Evolutionary conservation across 2,888 invertebrate genomes (phyloP), one percentile per base, ranked within the genome.

Genomic region (Corythucha ciliata): DNA sequence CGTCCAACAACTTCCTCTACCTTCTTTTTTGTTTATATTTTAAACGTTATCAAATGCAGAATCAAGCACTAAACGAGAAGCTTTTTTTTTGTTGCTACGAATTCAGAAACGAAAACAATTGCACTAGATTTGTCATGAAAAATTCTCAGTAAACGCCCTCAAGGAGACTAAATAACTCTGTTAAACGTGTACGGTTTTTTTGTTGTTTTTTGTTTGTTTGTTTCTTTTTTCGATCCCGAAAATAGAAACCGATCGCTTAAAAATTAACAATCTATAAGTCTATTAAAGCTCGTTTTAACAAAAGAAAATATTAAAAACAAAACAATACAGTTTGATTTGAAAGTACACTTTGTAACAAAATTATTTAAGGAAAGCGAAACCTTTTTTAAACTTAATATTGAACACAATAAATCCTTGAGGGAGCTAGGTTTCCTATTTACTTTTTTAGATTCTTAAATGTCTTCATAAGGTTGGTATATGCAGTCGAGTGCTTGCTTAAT

Each of bases 401-500:
- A 12, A 36, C 16, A 36, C 8, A 16, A 36, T 10, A 29, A 29
- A 8, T 10, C 8, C 12, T 10, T 29, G 8, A 29, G 8, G 8
- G 29, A 29, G 8, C 12, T 8, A 29, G 29, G 29, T 8, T 10
- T 29, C 12, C 42, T 36, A 18, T 33, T 27, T 18, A 18, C 16
- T 26, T 24, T 24, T 24, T 42, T 40, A 21, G 16, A 22, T 34
- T 29, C 16, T 36, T 50, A 50, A 32, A 44, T 40, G 36, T 26
- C 52, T 46, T 53, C 46, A 44, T 51, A 56, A 29, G 56, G 57
- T 48, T 57, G 59, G 54, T 59, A 59, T 39, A 59, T 57, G 50
- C 59, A 59, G 56, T 59, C 57, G 34, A 59, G 49, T 44, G 57
- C 59, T 49, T 59, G 55, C 46, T 52, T 54, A 42, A 59, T 59